These are phyloP conservation scores for Trypoxylus dichotomus DNA, from an alignment of 1,140 invertebrate species.

Conservation along the genomic window DNA sequence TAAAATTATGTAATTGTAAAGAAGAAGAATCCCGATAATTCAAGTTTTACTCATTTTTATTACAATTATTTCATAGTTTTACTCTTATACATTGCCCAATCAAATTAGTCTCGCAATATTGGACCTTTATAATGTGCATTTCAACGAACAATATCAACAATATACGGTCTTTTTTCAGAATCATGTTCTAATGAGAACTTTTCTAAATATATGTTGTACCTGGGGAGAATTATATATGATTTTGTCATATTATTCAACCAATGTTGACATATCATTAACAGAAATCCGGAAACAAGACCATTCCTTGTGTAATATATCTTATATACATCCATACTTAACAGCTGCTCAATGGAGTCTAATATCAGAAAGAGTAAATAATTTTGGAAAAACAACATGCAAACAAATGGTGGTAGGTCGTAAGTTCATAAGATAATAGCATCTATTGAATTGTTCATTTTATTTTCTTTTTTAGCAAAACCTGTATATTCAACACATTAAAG, in stretches of 20 bases:
- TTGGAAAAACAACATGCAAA: conserved; percentile 49
- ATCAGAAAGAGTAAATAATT: conserved; percentile 51
- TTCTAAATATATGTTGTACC: conserved; percentile 46
- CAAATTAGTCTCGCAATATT: too few relatives aligned
- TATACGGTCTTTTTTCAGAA: conserved; percentile 43
- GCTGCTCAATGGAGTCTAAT: conserved; percentile 48
- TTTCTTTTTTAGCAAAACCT: conserved; percentile 46
- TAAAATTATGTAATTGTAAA: too few relatives aligned
- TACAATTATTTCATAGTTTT: too few relatives aligned
- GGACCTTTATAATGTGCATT: not conserved
- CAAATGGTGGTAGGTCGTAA: conserved; percentile 42
- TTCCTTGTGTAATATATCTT: conserved; percentile 43
- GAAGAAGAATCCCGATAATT: too few relatives aligned
- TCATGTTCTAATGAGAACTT: conserved; percentile 46
- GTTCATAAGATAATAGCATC: too few relatives aligned
- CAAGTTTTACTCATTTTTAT: too few relatives aligned
- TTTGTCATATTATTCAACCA: conserved; percentile 43
- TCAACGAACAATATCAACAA: not conserved
- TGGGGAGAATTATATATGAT: conserved; percentile 49
- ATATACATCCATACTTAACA: conserved; percentile 47
- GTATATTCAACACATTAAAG: conserved; percentile 46
- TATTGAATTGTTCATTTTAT: not conserved
- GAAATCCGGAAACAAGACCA: conserved; percentile 37
- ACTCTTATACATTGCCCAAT: too few relatives aligned
- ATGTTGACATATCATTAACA: conserved; percentile 36